Base-by-base conservation (phyloP, 2,888 invertebrate species). In the Ceratothoa steindachneri region DNA sequence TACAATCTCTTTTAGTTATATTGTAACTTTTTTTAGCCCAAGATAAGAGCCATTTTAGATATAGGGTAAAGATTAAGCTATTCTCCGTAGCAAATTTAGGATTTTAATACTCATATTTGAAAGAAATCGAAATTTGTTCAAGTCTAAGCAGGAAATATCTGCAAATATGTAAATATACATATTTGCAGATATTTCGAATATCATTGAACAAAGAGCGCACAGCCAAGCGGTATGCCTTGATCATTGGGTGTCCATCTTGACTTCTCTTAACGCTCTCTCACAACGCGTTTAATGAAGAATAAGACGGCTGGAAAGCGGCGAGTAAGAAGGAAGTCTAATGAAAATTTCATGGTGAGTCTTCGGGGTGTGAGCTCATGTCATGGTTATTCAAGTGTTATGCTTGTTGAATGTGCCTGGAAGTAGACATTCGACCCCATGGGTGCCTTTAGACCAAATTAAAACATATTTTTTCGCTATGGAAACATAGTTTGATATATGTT, bases 301-400 rank as follows among this genome's bases (percentile, higher is more conserved):
- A 60, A 60, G 60, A 24, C 2, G 27, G 24, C 12, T 22, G 60
- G 27, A 60, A 60, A 24, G 9, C n/a, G 27, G 3, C 12, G 27
- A 60, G 2, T 12, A 60, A 60, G 9, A 60, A 60, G 9, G 24
- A 60, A 12, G 60, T 24, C 60, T 60, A 60, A 60, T 60, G 60
- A 60, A 60, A 60, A 60, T 60, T 60, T 60, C 27, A 60, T 60
- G 60, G 19, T 24, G 19, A 60, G 22, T 60, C 60, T 24, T 60
- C 24, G n/a, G 60, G 60, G 60, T 60, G 19, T 15, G 24, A 60
- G 60, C 60, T 60, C 12, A 60, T 60, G 60, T 60, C 60, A 60
- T 60, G 60, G 60, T 60, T 60, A 60, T 60, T 60, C 60, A 60
- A 60, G 60, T 60, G 60, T 60, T 60, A 60, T 60, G 60, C 27